Conservation (phyloP, 1,140 invertebrate genomes). For the Monomorium pharaonis region DNA sequence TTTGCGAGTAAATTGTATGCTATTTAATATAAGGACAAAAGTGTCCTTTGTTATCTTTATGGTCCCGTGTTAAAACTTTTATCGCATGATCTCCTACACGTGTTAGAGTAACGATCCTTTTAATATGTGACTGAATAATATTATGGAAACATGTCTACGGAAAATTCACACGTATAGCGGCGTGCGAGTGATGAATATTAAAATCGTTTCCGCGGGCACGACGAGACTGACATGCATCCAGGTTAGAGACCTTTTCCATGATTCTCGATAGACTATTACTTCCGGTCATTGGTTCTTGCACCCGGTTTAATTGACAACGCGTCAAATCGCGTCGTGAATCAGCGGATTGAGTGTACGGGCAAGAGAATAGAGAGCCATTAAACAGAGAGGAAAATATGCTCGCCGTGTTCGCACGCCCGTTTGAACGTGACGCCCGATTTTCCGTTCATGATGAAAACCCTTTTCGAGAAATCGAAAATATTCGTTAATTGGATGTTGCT, state of each 20-base stretch:
- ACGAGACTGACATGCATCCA: neutral
- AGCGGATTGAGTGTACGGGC: neutral
- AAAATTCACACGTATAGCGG: neutral
- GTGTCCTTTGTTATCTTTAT: constrained; percentile 9
- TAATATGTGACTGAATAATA: constrained; percentile 28
- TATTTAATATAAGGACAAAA: neutral
- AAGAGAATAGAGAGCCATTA: constrained; percentile 41
- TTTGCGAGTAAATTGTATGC: too few relatives aligned
- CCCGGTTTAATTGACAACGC: constrained; percentile 46
- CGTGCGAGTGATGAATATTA: constrained; percentile 27
- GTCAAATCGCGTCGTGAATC: constrained; percentile 28
- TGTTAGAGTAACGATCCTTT: constrained; percentile 11
- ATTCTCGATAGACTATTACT: constrained; percentile 47
- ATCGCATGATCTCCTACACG: neutral
- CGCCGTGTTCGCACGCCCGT: neutral
- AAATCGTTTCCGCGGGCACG: neutral
- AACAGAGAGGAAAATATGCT: constrained; percentile 14
- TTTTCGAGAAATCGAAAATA: constrained; percentile 45
- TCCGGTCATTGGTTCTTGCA: constrained; percentile 55
- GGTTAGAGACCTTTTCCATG: constrained; percentile 16
- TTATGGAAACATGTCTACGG: neutral
- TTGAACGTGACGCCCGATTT: constrained; percentile 31
- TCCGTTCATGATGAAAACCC: constrained; percentile 35
- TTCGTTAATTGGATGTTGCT: constrained; percentile 57
- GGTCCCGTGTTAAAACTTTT: constrained; percentile 9